Evolutionary conservation across 2,888 invertebrate genomes (phyloP).

Genomic region (Anthoptus insignis): DNA sequence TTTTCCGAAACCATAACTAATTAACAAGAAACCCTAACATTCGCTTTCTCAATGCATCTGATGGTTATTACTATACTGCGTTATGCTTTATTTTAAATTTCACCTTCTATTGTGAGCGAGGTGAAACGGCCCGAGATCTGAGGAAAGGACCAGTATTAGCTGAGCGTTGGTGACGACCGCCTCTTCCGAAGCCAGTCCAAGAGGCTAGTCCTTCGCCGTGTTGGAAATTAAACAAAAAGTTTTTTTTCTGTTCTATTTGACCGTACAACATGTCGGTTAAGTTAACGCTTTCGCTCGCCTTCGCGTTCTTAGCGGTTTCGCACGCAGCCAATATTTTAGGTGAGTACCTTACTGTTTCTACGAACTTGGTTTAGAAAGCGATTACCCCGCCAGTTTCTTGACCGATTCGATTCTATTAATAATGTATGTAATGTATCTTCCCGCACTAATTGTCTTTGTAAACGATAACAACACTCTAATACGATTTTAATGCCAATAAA

Average conservation of each 20-base stretch:
- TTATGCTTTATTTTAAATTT: conserved; percentile 85
- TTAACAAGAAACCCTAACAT: conserved; percentile 26
- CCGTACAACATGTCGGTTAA: conserved; percentile 70
- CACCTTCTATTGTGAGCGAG: conserved; percentile 85
- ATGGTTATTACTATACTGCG: conserved; percentile 72
- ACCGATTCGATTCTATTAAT: conserved; percentile 17
- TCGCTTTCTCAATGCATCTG: conserved; percentile 80
- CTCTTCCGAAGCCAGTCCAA: conserved; percentile 61
- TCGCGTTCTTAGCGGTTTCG: conserved; percentile 62
- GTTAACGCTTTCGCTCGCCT: conserved; percentile 68
- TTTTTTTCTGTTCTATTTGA: conserved; percentile 45
- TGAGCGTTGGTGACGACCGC: conserved; percentile 74
- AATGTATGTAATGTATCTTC: conserved; percentile 24
- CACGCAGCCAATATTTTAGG: conserved; percentile 79
- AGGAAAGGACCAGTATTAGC: conserved; percentile 79
- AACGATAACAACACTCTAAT: neutral
- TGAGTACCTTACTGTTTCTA: conserved; percentile 63
- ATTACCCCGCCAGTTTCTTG: conserved; percentile 37
- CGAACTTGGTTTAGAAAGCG: conserved; percentile 53
- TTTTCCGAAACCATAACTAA: conserved; percentile 17
- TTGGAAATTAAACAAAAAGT: conserved; percentile 62
- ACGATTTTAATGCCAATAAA: neutral
- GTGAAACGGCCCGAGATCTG: conserved; percentile 81
- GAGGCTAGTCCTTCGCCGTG: conserved; percentile 54
- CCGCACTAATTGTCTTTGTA: neutral